Conservation (phyloP, 1,140 invertebrate species). For the Samia ricini region DNA sequence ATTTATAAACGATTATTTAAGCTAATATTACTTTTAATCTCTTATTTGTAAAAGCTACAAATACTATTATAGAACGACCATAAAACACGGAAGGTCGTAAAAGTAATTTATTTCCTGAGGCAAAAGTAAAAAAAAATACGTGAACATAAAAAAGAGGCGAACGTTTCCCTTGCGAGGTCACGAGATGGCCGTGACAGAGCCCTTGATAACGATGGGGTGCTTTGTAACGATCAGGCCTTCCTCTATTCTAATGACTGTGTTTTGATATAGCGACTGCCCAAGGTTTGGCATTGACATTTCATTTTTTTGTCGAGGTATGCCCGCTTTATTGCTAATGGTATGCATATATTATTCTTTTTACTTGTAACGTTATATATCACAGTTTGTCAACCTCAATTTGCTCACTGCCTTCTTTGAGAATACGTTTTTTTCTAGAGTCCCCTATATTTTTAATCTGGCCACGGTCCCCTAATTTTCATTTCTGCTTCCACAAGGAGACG, state of each 20-base stretch:
- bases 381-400: too few relatives aligned
- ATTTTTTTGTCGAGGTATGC: neutral
- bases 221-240: neutral
- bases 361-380: too few relatives aligned
- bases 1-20: too few relatives aligned
- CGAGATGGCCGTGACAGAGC: neutral
- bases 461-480: too few relatives aligned
- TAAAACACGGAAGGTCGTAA: neutral
- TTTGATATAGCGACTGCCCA: conserved; percentile 1
- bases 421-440: too few relatives aligned
- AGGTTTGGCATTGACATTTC: conserved; percentile 8
- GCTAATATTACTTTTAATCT: too few relatives aligned
- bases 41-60: too few relatives aligned
- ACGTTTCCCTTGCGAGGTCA: conserved; percentile 1
- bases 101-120: neutral
- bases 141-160: neutral
- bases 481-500: too few relatives aligned
- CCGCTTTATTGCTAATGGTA: neutral
- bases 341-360: too few relatives aligned
- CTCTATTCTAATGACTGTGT: neutral
- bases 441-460: too few relatives aligned
- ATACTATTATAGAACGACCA: neutral
- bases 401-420: neutral
- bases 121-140: neutral
- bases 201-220: neutral